Base-by-base conservation (phyloP, 2,888 invertebrate genomes). In the Ornithoptera priamus region DNA sequence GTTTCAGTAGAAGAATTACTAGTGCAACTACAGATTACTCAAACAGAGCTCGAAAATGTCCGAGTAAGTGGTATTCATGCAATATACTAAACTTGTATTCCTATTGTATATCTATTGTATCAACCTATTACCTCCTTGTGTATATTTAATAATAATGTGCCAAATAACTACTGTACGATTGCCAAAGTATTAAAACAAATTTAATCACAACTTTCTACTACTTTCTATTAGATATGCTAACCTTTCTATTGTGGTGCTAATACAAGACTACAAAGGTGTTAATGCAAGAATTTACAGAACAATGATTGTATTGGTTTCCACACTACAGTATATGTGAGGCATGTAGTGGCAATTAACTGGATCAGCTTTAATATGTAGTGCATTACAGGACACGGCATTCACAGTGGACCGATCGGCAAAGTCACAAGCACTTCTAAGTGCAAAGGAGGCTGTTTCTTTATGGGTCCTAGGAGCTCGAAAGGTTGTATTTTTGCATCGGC, bases 381-480 rank as follows among this genome's bases (percentile, higher is more conserved):
- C 93, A 91, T 95, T 94, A 80, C 94, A 95, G 95, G 95, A 95
- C 90, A 92, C 94, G 92, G 94, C 94, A 92, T 95, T 94, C 94
- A 94, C 94, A 92, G 93, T 89, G 92, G 94, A 94, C 92, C 91
- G 89, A 87, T 92, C 94, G 86, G 92, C 94, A 94, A 95, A 94
- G 93, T 94, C 94, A 93, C 95, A 95, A 94, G 95, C 95, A 94
- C 96, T 97, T 94, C 95, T 97, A 94, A 97, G 96, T 94, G 96
- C 97, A 94, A 96, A 96, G 95, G 97, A 97, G 95, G 97, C 97
- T 94, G 96, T 97, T 94, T 96, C 97, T 93, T 96, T 97, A 93
- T 97, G 97, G 97, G 96, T 97, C 93, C 96, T 97, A 94, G 97
- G 97, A 95, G 96, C 96, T 94, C 95, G 97, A 94, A 97, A 97